phyloP scores from a whole-genome alignment of 2,113 vertebrate genomes.

The Muntiacus reevesi region DNA sequence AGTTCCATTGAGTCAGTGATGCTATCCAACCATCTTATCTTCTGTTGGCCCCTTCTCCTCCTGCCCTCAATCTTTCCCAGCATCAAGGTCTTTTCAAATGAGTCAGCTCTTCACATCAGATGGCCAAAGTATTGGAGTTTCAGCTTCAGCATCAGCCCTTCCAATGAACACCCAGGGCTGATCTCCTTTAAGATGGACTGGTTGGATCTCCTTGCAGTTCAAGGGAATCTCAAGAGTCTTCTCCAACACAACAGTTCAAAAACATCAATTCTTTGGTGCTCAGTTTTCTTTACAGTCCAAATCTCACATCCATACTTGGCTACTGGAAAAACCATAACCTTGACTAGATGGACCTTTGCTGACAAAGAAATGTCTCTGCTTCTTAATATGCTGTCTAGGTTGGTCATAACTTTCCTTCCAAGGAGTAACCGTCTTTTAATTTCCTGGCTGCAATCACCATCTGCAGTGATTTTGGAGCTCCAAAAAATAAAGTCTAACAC shows the following conservation, averaged over 20 bases:
- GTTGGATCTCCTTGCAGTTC: background rate
- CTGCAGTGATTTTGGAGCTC: background rate
- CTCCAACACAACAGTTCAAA: background rate
- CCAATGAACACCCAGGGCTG: background rate
- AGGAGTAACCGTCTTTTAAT: background rate
- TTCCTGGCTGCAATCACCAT: background rate
- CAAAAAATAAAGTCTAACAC: rapidly evolving
- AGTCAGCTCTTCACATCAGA: background rate
- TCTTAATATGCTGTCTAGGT: background rate
- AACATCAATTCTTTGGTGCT: background rate
- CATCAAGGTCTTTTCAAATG: background rate
- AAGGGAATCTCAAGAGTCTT: background rate
- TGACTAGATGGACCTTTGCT: background rate
- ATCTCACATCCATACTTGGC: background rate
- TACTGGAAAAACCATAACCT: background rate
- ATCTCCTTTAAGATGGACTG: background rate
- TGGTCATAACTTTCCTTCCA: background rate
- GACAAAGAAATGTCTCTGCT: background rate
- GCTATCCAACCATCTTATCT: background rate
- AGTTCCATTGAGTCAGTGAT: background rate
- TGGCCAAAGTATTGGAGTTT: background rate
- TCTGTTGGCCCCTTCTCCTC: background rate
- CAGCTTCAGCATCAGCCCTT: background rate
- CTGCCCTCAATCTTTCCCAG: background rate
- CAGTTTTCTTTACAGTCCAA: background rate